A percentile compares a stretch with the other conserved stretches of the same genome.
Conservation (phyloP, 2,113 vertebrate genomes). For the Polypterus senegalus region DNA sequence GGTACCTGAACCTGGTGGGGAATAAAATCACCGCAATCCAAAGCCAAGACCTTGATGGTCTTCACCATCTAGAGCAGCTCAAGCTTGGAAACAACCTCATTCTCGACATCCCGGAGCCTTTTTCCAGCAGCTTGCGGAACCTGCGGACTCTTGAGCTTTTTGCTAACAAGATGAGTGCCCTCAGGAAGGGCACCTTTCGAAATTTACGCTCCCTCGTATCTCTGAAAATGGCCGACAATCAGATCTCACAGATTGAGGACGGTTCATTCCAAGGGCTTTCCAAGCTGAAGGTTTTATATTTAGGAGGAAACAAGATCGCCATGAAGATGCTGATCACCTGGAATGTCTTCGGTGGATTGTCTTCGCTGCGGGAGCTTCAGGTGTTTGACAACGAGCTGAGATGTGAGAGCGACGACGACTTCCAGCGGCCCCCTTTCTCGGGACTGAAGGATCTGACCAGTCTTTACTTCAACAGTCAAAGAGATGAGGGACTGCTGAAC, state of each 20-base stretch:
- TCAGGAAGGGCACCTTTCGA: slow-evolving; percentile 7
- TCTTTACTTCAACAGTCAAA: slow-evolving; percentile 16
- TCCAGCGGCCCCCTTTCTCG: slow-evolving; percentile 7
- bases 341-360: slow-evolving; percentile 8
- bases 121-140: slow-evolving; percentile 5
- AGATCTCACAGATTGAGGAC: slow-evolving; percentile 10
- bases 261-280: slow-evolving; percentile 12
- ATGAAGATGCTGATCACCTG: neutral
- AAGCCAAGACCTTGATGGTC: no score
- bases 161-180: slow-evolving; percentile 12
- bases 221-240: slow-evolving; percentile 19
- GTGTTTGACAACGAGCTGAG: slow-evolving; percentile 12
- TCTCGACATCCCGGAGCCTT: slow-evolving; percentile 8
- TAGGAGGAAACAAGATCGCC: slow-evolving; percentile 18
- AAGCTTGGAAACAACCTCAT: slow-evolving; percentile 8
- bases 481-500: slow-evolving; percentile 9
- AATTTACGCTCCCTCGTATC: neutral
- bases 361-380: slow-evolving; percentile 10
- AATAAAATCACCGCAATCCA: no score
- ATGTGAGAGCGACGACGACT: slow-evolving; percentile 2
- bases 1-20: slow-evolving; percentile 3
- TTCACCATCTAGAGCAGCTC: slow-evolving; percentile 3
- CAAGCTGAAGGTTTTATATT: slow-evolving; percentile 4
- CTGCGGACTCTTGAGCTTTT: slow-evolving; percentile 5
- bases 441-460: slow-evolving; percentile 2